Percentiles rank a stretch among this genome's conserved stretches.
phyloP scores from a whole-genome alignment of 2,113 vertebrate species.

The Gopherus flavomarginatus region DNA sequence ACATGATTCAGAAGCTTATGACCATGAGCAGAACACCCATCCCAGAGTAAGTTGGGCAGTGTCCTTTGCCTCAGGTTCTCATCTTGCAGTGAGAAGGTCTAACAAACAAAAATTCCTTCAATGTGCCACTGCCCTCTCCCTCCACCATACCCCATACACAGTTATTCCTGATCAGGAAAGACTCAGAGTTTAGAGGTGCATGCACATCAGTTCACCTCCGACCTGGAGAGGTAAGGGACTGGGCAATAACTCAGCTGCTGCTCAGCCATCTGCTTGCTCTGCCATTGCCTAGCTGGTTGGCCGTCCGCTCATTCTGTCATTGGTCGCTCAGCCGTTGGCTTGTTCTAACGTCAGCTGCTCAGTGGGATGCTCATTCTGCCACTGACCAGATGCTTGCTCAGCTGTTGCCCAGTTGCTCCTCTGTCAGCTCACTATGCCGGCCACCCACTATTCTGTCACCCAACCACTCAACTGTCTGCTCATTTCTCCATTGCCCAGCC shows the following conservation, averaged over 20 bases:
- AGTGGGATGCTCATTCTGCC: no score
- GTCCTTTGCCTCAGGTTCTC: background rate
- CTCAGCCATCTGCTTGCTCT: no score
- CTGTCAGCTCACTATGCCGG: no score
- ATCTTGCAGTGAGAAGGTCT: background rate
- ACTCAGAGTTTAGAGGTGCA: background rate
- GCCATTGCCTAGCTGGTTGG: no score
- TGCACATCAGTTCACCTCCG: background rate
- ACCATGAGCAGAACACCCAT: background rate
- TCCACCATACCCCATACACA: background rate
- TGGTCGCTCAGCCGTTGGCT: no score
- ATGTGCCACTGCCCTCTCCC: background rate
- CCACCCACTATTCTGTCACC: no score
- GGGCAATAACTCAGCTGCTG: background rate
- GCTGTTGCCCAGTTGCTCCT: no score
- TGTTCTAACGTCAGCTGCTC: no score
- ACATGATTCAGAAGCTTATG: background rate
- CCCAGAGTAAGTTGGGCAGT: background rate
- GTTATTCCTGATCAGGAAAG: background rate
- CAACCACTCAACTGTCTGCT: no score
- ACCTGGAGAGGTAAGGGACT: background rate
- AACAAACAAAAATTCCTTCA: no score
- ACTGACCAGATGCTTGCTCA: no score
- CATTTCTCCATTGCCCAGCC: background rate
- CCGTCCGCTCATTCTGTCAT: no score